phyloP scores from a whole-genome alignment of 2,797 vertebrate species.

The Muraenolepis orangiensis region DNA sequence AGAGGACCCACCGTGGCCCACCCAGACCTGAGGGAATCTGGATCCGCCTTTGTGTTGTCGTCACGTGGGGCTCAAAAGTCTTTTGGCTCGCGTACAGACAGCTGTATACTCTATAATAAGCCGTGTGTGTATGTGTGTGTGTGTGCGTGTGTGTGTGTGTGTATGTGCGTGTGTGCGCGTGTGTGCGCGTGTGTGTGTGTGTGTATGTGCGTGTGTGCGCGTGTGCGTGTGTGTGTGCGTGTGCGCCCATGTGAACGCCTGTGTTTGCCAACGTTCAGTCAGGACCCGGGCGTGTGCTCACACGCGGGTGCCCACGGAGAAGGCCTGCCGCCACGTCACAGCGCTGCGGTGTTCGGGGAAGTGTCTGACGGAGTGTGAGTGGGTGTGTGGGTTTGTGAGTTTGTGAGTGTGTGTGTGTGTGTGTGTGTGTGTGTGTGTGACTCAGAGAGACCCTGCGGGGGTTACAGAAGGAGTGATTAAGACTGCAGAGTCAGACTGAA shows the following conservation, averaged over 20 bases:
- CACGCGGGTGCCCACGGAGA: conserved; percentile 47
- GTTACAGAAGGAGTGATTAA: conserved; percentile 58
- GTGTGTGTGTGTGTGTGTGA: conserved; percentile 20
- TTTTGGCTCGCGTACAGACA: conserved; percentile 14
- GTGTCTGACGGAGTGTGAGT: conserved; percentile 40
- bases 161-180: conserved; percentile 24
- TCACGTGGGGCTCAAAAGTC: background rate
- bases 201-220: background rate
- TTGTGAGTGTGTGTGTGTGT: conserved; percentile 42
- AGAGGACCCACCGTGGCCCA: background rate
- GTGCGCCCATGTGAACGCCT: conserved; percentile 25
- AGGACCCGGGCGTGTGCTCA: conserved; percentile 48
- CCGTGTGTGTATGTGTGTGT: background rate
- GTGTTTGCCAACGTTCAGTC: conserved; percentile 33
- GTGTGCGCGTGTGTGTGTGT: conserved; percentile 29
- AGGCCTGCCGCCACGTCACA: too few species aligned
- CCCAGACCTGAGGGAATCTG: background rate
- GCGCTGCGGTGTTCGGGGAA: conserved; percentile 32
- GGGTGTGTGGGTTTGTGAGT: too few species aligned
- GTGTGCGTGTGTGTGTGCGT: conserved; percentile 9
- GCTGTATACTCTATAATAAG: conserved; percentile 36
- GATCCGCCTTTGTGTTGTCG: background rate
- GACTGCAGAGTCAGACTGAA: conserved; percentile 38
- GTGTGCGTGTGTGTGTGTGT: background rate
- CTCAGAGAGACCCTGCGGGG: conserved; percentile 29